Evolutionary conservation across 2,113 vertebrate genomes (phyloP).

Genomic region (Ctenodactylus gundi): DNA sequence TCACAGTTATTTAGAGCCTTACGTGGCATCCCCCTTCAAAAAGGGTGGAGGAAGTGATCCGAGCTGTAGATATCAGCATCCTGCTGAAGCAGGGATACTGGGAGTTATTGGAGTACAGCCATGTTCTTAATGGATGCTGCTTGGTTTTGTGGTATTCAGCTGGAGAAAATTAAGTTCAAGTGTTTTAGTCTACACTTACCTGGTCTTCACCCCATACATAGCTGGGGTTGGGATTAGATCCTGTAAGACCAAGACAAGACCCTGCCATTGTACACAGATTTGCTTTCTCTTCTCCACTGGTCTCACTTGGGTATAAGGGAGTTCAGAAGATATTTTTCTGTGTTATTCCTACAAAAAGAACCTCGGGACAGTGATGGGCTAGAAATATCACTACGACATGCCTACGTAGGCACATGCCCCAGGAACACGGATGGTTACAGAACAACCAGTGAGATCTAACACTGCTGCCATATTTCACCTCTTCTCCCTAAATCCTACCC

Average conservation of each 20-base stretch:
- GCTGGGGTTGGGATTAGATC: background rate
- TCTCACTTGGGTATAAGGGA: background rate
- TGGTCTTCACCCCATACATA: background rate
- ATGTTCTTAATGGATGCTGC: background rate
- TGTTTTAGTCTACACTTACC: background rate
- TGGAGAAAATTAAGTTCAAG: background rate
- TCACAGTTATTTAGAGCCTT: background rate
- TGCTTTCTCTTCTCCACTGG: background rate
- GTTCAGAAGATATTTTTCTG: background rate
- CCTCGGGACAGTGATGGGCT: background rate
- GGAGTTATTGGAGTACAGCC: background rate
- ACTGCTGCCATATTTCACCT: no score
- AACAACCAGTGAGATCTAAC: background rate
- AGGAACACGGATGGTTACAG: fast-evolving
- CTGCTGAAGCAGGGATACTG: no score
- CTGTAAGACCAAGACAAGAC: background rate
- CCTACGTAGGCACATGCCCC: background rate
- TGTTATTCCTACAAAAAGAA: background rate
- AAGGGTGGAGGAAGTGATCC: background rate
- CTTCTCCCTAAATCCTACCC: background rate
- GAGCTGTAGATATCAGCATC: background rate
- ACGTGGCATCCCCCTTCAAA: no score
- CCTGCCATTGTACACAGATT: background rate
- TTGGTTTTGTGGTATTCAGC: background rate
- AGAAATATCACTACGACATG: background rate